Conservation (phyloP, 2,113 vertebrate genomes). For the Oenanthe oenanthe region DNA sequence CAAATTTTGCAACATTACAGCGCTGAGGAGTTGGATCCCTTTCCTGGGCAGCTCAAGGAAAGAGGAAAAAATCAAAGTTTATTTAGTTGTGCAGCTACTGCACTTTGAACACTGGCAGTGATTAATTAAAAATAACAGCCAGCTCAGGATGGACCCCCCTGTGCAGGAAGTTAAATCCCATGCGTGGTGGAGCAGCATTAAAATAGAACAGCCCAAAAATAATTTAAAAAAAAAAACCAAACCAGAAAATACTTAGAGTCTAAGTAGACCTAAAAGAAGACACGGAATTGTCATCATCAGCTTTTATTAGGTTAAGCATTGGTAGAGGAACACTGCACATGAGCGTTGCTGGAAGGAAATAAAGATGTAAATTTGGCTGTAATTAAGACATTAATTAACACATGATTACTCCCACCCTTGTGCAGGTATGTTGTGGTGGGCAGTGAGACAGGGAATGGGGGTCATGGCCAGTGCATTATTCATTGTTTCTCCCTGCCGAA, state of each 20-base stretch:
- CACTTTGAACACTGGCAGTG: neutral
- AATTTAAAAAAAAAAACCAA: no score
- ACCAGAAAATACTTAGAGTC: neutral
- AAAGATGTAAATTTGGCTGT: rapidly evolving
- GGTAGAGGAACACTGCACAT: rapidly evolving
- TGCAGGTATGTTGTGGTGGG: rapidly evolving
- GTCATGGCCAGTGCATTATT: neutral
- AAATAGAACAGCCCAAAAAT: neutral
- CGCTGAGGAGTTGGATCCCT: rapidly evolving
- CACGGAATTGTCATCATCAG: neutral
- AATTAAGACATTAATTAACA: neutral
- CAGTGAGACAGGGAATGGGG: neutral
- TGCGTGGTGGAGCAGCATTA: rapidly evolving
- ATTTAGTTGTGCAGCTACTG: rapidly evolving
- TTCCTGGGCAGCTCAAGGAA: neutral
- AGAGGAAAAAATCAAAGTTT: rapidly evolving
- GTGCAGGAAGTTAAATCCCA: rapidly evolving
- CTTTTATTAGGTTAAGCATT: conserved; percentile 15
- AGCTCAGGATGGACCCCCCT: neutral
- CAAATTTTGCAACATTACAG: neutral
- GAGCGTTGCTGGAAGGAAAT: rapidly evolving
- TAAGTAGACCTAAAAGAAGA: rapidly evolving
- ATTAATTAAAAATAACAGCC: neutral
- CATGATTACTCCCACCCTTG: rapidly evolving
- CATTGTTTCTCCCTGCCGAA: neutral